Base-by-base conservation (phyloP, 2,797 vertebrate species). In the Orientallactaga sibirica region DNA sequence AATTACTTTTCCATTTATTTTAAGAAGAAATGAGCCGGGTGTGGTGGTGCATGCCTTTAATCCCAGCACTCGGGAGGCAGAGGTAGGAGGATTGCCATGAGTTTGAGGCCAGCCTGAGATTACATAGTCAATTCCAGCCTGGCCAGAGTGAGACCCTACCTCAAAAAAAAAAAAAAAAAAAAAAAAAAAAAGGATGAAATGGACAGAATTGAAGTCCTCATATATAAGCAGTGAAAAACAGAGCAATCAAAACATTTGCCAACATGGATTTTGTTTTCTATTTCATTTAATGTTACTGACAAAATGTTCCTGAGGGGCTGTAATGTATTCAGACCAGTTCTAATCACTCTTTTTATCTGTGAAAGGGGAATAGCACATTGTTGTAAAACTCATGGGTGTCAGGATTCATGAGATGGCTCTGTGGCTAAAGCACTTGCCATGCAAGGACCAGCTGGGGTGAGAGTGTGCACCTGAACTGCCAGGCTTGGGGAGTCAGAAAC, bases 1-100 rank as follows among this genome's bases (percentile, higher is more conserved):
- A 82, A 79, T 89, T 64, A 43, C n/a, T 62, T 92, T 76, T 76
- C 29, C 27, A 62, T 15, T 86, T 66, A 66, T 91, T 86, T 91
- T 71, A 82, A 74, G 10, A 75, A 84, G 29, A 74, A 68, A 37
- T 37, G 33, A 37, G 33, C 33, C 33, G 33, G 33, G 33, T 37
- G 33, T 37, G 33, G 33, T 37, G 33, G 33, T 37, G 33, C 33
- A 37, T 37, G 33, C 33, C 33, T 37, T 37, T 37, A 37, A 37
- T 37, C 33, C 33, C 33, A 37, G 33, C 33, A 37, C 33, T 37
- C 33, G 33, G 33, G 33, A 37, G 33, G 33, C 33, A 37, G 33
- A 37, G 2, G 33, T 37, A 37, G 33, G 33, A 37, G 33, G 33
- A 37, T 37, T 2, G 33, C 33, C 33, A 37, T 37, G 33, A 37